Percentiles rank a stretch among this genome's conserved stretches.
Evolutionary conservation across 2,797 vertebrate species (phyloP).

Genomic region (Amblyraja radiata): DNA sequence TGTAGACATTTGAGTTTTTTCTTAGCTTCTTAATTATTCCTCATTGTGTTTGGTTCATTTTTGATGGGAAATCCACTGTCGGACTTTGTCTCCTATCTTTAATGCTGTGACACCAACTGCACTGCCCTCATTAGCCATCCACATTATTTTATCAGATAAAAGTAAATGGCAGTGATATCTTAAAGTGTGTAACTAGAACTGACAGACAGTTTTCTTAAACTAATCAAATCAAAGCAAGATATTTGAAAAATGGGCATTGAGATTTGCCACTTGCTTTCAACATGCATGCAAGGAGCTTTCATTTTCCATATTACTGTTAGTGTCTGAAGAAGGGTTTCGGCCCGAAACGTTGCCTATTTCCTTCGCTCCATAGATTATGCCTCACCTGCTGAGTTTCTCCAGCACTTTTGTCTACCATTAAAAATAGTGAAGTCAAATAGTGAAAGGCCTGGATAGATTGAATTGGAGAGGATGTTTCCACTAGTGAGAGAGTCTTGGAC

Average conservation of each 20-base stretch:
- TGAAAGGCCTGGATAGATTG: no score
- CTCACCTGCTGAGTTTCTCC: no score
- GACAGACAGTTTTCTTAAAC: not conserved
- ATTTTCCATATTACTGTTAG: not conserved
- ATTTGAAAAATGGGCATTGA: not conserved
- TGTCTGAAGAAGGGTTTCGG: no score
- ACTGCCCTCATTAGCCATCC: not conserved
- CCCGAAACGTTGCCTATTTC: no score
- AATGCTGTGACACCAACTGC: not conserved
- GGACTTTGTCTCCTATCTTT: not conserved
- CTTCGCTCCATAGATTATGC: no score
- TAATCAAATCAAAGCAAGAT: not conserved
- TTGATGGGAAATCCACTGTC: not conserved
- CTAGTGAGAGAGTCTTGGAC: no score
- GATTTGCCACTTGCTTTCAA: not conserved
- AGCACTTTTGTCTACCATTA: not conserved
- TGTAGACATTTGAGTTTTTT: no score
- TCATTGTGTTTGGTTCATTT: not conserved
- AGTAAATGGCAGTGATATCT: not conserved
- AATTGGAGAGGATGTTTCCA: no score
- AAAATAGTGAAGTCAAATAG: not conserved
- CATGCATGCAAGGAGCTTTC: not conserved
- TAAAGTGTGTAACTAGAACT: not conserved
- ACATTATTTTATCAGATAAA: not conserved
- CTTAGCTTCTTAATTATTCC: no score